These are phyloP conservation scores for Callaeas wilsoni DNA, from an alignment of 2,113 vertebrate species.

Conservation along the genomic window DNA sequence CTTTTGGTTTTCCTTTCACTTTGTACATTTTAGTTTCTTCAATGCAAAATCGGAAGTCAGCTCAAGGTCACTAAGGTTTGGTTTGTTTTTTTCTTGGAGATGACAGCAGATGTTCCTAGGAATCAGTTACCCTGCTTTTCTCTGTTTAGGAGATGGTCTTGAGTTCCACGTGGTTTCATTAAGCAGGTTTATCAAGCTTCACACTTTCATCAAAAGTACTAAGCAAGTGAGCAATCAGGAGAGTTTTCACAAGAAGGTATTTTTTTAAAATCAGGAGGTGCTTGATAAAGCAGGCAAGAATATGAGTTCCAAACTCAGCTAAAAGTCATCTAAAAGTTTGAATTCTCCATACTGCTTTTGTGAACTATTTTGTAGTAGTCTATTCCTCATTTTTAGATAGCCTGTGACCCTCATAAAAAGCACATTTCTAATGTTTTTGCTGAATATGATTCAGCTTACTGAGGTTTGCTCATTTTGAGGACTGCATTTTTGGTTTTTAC, in stretches of 20 bases:
- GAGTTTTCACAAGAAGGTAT: neutral
- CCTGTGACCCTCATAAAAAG: neutral
- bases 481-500: neutral
- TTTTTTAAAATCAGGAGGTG: neutral
- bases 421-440: neutral
- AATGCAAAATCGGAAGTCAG: neutral
- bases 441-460: neutral
- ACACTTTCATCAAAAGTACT: neutral
- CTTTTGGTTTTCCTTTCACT: neutral
- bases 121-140: neutral
- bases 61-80: neutral
- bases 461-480: neutral
- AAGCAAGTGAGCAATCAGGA: neutral
- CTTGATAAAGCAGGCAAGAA: neutral
- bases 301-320: neutral
- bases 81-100: neutral
- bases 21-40: neutral
- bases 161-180: neutral
- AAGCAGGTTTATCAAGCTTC: neutral
- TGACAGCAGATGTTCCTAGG: neutral
- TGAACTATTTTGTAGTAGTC: neutral
- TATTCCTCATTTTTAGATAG: neutral
- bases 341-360: neutral
- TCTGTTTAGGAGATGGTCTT: neutral
- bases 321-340: neutral